phyloP scores from a whole-genome alignment of 2,797 vertebrate genomes.

The Toxotes lorentzi region DNA sequence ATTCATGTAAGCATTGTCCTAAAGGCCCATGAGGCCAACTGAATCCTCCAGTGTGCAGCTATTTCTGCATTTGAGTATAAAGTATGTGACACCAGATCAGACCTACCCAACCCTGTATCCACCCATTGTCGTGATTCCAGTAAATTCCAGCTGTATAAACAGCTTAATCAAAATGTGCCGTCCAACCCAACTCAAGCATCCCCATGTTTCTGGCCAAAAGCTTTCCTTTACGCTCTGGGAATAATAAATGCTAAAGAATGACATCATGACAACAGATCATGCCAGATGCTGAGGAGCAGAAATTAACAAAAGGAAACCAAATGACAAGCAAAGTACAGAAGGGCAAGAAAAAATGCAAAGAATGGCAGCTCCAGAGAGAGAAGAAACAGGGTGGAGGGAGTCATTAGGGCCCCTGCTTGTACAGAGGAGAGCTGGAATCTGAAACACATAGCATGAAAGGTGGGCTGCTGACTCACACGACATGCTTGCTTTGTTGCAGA shows the following conservation, averaged over 20 bases:
- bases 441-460: slow-evolving; percentile 55
- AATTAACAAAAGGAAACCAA: slow-evolving; percentile 47
- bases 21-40: neutral
- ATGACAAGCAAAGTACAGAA: slow-evolving; percentile 25
- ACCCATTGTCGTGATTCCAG: slow-evolving; percentile 41
- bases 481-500: slow-evolving; percentile 59
- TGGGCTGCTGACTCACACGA: slow-evolving; percentile 50
- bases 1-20: neutral
- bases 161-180: slow-evolving; percentile 32
- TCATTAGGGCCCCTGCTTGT: slow-evolving; percentile 51
- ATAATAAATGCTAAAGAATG: slow-evolving; percentile 28
- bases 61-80: slow-evolving; percentile 11
- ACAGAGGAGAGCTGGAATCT: slow-evolving; percentile 52
- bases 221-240: slow-evolving; percentile 29
- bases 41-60: slow-evolving; percentile 16
- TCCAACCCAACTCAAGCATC: slow-evolving; percentile 43
- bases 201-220: slow-evolving; percentile 30
- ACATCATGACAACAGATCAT: slow-evolving; percentile 38
- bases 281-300: slow-evolving; percentile 56
- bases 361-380: slow-evolving; percentile 17
- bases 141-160: slow-evolving; percentile 63
- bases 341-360: slow-evolving; percentile 20
- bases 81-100: slow-evolving; percentile 37
- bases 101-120: slow-evolving; percentile 43
- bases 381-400: slow-evolving; percentile 35